Percentiles rank a stretch among this genome's conserved stretches.
These are phyloP conservation scores for Punctoribates punctum DNA, from an alignment of 2,888 invertebrate species.

Conservation along the genomic window DNA sequence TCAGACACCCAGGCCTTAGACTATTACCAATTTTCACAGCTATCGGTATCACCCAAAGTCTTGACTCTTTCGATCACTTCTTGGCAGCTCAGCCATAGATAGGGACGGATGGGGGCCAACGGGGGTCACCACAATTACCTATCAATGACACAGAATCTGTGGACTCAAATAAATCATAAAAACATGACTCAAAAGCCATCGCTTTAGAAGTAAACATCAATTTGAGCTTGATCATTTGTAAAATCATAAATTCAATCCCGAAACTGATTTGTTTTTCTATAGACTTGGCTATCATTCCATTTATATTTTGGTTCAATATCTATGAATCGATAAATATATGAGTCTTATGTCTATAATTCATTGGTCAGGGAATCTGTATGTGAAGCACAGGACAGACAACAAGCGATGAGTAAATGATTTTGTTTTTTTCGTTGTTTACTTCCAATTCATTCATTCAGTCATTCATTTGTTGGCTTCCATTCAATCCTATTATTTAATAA, in stretches of 20 bases:
- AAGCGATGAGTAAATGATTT: background rate
- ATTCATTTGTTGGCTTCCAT: background rate
- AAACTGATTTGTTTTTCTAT: background rate
- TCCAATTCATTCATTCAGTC: background rate
- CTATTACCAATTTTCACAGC: too few relatives aligned
- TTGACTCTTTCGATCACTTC: too few relatives aligned
- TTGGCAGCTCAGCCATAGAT: too few relatives aligned
- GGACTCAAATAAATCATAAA: too few relatives aligned
- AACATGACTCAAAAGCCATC: too few relatives aligned
- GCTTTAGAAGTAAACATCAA: too few relatives aligned
- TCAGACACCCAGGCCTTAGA: slow-evolving; percentile 33
- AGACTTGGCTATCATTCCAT: background rate
- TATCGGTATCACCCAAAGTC: too few relatives aligned
- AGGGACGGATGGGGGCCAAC: too few relatives aligned
- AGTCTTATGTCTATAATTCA: background rate
- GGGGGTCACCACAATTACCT: too few relatives aligned
- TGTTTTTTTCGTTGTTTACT: background rate
- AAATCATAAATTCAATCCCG: too few relatives aligned
- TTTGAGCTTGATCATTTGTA: too few relatives aligned
- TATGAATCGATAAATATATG: slow-evolving; percentile 2
- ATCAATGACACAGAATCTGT: too few relatives aligned
- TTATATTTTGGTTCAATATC: background rate
- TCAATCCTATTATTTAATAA: background rate
- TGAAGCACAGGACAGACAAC: background rate
- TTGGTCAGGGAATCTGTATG: background rate